phyloP scores from a whole-genome alignment of 2,888 invertebrate species.

The Panzeria rudis region DNA sequence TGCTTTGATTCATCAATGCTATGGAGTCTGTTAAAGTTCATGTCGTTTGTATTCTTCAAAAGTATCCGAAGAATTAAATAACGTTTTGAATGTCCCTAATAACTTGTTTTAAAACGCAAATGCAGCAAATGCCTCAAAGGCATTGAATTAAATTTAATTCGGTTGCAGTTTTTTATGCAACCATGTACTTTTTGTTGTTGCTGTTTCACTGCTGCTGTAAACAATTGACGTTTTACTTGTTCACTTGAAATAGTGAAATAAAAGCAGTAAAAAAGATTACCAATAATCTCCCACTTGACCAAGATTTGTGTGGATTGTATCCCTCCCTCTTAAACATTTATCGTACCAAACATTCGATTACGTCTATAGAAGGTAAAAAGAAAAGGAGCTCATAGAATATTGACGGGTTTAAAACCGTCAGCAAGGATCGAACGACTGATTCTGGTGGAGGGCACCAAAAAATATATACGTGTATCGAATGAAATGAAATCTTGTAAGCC shows the following conservation, averaged over 20 bases:
- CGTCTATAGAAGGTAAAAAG: neutral
- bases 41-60: neutral
- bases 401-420: too few species aligned
- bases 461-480: too few species aligned
- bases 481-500: too few species aligned
- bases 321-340: neutral
- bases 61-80: neutral
- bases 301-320: too few species aligned
- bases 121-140: constrained; percentile 30
- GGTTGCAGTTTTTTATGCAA: constrained; percentile 45
- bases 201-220: constrained; percentile 31
- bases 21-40: neutral
- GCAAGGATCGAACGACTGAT: too few species aligned
- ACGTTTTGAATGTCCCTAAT: constrained; percentile 12
- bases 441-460: too few species aligned
- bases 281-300: constrained; percentile 20
- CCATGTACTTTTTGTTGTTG: constrained; percentile 13
- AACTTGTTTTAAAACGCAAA: constrained; percentile 18
- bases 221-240: constrained; percentile 40
- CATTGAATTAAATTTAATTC: constrained; percentile 55
- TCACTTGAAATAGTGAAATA: constrained; percentile 23
- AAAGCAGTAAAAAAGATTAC: constrained; percentile 10
- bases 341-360: too few species aligned
- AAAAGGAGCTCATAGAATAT: neutral
- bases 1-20: neutral